Evolutionary conservation across 2,888 invertebrate genomes (phyloP).

Genomic region (Zhuqinia jingwanae): DNA sequence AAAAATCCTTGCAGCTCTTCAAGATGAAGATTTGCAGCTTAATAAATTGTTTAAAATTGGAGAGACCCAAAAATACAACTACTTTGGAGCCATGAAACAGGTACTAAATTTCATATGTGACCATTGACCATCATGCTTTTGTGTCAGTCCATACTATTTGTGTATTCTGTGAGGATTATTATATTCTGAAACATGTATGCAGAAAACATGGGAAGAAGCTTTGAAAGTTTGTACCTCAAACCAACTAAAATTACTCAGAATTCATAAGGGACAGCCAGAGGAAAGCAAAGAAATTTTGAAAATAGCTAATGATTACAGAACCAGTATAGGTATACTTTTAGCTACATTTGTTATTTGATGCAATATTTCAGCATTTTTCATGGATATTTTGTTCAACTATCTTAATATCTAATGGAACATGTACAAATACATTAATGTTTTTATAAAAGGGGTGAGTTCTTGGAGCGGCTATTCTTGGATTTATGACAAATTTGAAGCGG

Average conservation of each 20-base stretch:
- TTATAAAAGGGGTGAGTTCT: not conserved
- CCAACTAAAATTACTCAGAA: not conserved
- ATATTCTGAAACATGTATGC: not conserved
- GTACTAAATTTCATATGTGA: not conserved
- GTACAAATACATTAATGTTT: not conserved
- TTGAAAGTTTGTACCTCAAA: not conserved
- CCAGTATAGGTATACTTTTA: not conserved
- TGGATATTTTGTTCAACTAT: no score
- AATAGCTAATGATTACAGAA: not conserved
- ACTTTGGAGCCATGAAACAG: not conserved
- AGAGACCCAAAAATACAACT: not conserved
- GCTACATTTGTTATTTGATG: not conserved
- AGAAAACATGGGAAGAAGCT: conserved; percentile 6
- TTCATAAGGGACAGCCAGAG: not conserved
- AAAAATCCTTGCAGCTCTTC: not conserved
- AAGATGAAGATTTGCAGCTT: not conserved
- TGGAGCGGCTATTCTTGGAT: not conserved
- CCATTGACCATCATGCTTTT: no score
- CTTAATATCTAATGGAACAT: no score
- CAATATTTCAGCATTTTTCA: no score
- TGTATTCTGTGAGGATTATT: not conserved
- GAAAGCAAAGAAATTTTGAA: not conserved
- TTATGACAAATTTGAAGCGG: not conserved
- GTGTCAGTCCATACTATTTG: not conserved
- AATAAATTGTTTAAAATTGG: not conserved